Base-by-base conservation (phyloP, 2,113 vertebrate genomes). In the Phodopus roborovskii region DNA sequence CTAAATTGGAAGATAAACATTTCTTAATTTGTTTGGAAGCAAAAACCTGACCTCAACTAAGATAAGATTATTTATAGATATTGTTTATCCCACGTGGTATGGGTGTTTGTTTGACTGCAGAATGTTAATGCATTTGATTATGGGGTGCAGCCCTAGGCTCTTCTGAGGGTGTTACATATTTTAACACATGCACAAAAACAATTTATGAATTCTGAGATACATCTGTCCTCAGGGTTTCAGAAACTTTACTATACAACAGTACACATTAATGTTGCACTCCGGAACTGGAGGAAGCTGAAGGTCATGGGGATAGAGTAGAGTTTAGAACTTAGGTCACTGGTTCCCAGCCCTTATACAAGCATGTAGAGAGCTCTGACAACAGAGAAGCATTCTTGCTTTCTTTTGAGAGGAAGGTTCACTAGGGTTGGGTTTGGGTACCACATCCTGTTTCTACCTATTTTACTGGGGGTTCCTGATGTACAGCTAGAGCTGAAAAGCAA, bases 41-140 rank as follows among this genome's bases (percentile, higher is more conserved):
- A 88, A 91, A 94, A 94, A 81, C n/a, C 8, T 90, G 94, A 96
- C 75, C 68, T 88, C 6, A 42, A 62, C 9, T 75, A 42, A 88
- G 50, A 48, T 87, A 92, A 97, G 60, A 22, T 39, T 88, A 60
- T 92, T 94, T 96, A 83, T 79, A 62, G 83, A 64, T 8, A 45
- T 24, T 90, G 64, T 96, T 92, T 75, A 82, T 48, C 17, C 66
- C 28, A 81, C n/a, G 79, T 93, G 24, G 33, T 56, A 16, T 84
- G 22, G 10, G 15, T 92, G n/a, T 82, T 83, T 95, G 36, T 91
- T 92, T 78, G 56, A 73, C 62, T 94, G 39, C 4, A 73, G 68
- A 81, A 86, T 92, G 84, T 75, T 93, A 84, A 62, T 42, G 15
- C 73, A 70, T 83, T 94, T 95, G 71, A 88, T 88, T 92, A 88